These are phyloP conservation scores for Sander lucioperca DNA, from an alignment of 2,113 vertebrate genomes.

Conservation along the genomic window DNA sequence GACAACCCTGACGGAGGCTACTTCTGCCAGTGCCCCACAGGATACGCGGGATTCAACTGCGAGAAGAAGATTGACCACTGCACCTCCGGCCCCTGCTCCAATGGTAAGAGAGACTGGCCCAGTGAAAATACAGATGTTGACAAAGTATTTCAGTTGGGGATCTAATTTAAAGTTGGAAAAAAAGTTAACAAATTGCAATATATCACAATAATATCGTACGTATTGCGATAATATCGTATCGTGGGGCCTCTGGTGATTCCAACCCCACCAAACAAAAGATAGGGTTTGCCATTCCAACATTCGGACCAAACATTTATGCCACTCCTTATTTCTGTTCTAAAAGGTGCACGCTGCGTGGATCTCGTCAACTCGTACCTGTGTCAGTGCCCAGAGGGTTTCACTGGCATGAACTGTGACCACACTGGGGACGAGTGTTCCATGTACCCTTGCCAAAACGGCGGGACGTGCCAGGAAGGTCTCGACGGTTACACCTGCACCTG, in stretches of 20 bases:
- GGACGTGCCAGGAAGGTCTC: conserved; percentile 92
- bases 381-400: conserved; percentile 94
- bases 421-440: conserved; percentile 88
- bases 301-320: not conserved
- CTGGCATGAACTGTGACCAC: conserved; percentile 91
- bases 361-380: conserved; percentile 94
- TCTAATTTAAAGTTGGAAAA: too few relatives aligned
- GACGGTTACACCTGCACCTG: conserved; percentile 93
- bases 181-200: too few relatives aligned
- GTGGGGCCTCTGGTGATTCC: too few relatives aligned
- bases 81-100: conserved; percentile 92
- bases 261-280: too few relatives aligned
- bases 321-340: conserved; percentile 20
- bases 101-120: conserved; percentile 84
- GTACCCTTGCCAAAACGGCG: conserved; percentile 93
- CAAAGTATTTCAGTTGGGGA: too few relatives aligned
- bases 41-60: conserved; percentile 96
- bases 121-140: too few relatives aligned
- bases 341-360: conserved; percentile 93
- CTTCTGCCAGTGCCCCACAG: conserved; percentile 91
- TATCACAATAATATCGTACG: too few relatives aligned
- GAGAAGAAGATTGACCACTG: conserved; percentile 98
- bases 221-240: too few relatives aligned
- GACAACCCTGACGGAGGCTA: conserved; percentile 95
- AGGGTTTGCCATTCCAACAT: too few relatives aligned